phyloP scores from a whole-genome alignment of 2,797 vertebrate species.

The Thalassophryne amazonica region DNA sequence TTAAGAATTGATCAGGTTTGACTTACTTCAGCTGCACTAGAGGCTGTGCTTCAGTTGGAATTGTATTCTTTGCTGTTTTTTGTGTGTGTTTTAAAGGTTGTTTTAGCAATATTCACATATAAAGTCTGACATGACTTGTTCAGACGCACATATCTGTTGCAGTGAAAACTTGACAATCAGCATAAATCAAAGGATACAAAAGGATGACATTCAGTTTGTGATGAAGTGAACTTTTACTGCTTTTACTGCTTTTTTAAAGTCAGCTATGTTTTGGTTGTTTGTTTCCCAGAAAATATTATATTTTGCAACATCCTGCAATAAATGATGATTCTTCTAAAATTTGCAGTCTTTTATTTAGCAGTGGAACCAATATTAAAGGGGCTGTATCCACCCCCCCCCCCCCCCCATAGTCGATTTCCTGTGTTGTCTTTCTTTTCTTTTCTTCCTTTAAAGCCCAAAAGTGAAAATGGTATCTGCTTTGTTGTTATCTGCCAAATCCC shows the following conservation, averaged over 20 bases:
- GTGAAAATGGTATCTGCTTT: no score
- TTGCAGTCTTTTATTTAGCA: background rate
- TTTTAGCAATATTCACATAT: background rate
- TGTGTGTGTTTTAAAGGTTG: background rate
- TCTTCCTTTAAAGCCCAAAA: no score
- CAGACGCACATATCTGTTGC: no score
- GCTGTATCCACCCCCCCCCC: no score
- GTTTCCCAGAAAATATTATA: constrained; percentile 14
- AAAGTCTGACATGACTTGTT: no score
- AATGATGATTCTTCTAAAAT: constrained; percentile 41
- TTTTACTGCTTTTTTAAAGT: background rate
- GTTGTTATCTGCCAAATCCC: no score
- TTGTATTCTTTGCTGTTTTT: background rate
- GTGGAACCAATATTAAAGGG: no score
- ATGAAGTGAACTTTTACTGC: no score
- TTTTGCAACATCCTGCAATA: constrained; percentile 46
- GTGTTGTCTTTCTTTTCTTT: no score
- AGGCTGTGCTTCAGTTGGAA: background rate
- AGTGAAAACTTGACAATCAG: no score
- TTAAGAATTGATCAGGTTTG: background rate
- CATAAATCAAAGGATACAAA: background rate
- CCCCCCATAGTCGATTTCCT: no score
- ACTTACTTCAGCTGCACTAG: constrained; percentile 4
- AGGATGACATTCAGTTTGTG: no score
- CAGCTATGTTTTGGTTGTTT: constrained; percentile 19